These are phyloP conservation scores for Ferrisia virgata DNA, from an alignment of 2,888 invertebrate genomes.

Conservation along the genomic window DNA sequence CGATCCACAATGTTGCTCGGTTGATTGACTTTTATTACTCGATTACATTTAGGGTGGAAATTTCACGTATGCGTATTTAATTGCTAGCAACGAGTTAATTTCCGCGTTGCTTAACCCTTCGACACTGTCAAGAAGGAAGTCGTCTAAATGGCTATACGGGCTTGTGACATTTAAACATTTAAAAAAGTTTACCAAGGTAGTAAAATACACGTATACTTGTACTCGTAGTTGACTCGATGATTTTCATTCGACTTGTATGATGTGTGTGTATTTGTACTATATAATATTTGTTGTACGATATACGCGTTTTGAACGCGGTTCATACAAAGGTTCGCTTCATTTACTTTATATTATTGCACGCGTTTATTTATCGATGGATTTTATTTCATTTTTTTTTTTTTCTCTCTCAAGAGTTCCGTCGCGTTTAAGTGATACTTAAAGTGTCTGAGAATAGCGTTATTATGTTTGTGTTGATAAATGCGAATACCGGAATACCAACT, in stretches of 20 bases:
- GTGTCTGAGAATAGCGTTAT: not conserved
- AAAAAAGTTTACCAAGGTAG: not conserved
- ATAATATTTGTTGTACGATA: not conserved
- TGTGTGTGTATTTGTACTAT: too few relatives aligned
- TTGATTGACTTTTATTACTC: constrained; percentile 30
- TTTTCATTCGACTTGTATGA: not conserved
- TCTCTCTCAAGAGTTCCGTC: constrained; percentile 1
- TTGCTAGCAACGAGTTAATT: constrained; percentile 18
- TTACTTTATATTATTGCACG: not conserved
- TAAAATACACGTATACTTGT: too few relatives aligned
- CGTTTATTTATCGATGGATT: not conserved
- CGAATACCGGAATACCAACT: not conserved
- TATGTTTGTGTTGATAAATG: not conserved
- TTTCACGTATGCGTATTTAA: not conserved
- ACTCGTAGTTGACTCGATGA: not conserved
- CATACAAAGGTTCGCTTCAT: not conserved
- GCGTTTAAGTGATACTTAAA: not conserved
- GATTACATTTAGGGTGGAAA: constrained; percentile 11
- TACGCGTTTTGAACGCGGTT: too few relatives aligned
- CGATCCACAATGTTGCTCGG: not conserved
- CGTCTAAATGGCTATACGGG: not conserved
- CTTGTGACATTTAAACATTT: constrained; percentile 1
- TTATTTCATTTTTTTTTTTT: too few relatives aligned
- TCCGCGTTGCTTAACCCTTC: constrained; percentile 26
- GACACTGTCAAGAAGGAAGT: not conserved